Evolutionary conservation across 2,888 invertebrate species (phyloP).

Genomic region (Meganola albula): DNA sequence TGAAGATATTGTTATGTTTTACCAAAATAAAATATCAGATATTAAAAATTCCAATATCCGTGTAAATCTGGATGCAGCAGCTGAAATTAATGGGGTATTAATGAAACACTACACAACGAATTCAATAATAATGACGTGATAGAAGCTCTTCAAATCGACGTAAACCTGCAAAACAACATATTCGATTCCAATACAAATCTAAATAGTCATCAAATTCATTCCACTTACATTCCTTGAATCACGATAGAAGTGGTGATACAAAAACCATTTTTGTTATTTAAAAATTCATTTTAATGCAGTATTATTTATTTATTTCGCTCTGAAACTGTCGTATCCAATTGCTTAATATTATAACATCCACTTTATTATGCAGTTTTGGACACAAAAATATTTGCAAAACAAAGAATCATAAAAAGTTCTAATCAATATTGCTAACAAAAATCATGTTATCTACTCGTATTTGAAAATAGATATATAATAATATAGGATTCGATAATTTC

Average conservation of each 20-base stretch:
- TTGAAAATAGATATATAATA: too few relatives aligned
- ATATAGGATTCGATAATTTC: slow-evolving; percentile 39
- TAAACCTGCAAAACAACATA: slow-evolving; percentile 65
- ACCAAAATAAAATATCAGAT: too few relatives aligned
- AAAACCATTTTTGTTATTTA: slow-evolving; percentile 62
- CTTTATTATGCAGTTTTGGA: too few relatives aligned
- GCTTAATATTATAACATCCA: slow-evolving; percentile 4
- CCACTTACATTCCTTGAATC: slow-evolving; percentile 73
- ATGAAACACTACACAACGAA: slow-evolving; percentile 45
- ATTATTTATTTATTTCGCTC: slow-evolving; percentile 65
- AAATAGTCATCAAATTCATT: slow-evolving; percentile 68
- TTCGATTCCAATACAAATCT: slow-evolving; percentile 52
- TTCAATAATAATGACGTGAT: slow-evolving; percentile 61
- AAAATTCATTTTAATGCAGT: slow-evolving; percentile 60
- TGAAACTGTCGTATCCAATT: slow-evolving; percentile 36
- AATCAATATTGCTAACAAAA: too few relatives aligned
- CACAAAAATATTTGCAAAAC: too few relatives aligned
- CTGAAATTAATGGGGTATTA: slow-evolving; percentile 65
- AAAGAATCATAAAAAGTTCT: too few relatives aligned
- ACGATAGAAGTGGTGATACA: slow-evolving; percentile 69
- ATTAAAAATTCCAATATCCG: slow-evolving; percentile 70
- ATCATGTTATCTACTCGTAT: too few relatives aligned
- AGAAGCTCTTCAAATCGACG: slow-evolving; percentile 72
- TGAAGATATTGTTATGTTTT: too few relatives aligned
- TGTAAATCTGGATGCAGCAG: slow-evolving; percentile 69